Percentiles rank a stretch among this genome's conserved stretches.
These are phyloP conservation scores for Mixornis gularis DNA, from an alignment of 2,113 vertebrate species.

Conservation along the genomic window DNA sequence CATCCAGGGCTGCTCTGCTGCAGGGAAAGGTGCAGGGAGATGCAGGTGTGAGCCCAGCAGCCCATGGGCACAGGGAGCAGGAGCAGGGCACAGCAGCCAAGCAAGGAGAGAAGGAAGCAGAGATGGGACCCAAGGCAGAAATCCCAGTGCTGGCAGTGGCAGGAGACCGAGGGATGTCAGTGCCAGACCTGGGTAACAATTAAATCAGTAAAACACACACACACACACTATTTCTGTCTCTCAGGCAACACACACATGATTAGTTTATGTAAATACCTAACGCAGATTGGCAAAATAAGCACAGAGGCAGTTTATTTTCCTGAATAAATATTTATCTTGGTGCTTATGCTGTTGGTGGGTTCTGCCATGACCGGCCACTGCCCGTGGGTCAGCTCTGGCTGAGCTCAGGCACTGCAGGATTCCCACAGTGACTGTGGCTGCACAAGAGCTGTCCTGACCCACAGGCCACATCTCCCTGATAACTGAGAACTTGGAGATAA, in stretches of 20 bases:
- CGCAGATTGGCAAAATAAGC: constrained; percentile 19
- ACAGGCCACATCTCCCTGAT: neutral
- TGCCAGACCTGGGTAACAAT: neutral
- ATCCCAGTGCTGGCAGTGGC: neutral
- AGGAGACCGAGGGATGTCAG: rapidly evolving
- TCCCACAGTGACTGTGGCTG: neutral
- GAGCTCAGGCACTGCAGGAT: neutral
- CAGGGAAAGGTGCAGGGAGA: neutral
- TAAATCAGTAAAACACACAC: neutral
- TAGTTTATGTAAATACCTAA: constrained; percentile 51
- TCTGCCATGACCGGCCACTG: neutral
- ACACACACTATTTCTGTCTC: constrained; percentile 20
- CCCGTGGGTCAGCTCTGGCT: rapidly evolving
- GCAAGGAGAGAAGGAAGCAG: neutral
- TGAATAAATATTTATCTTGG: neutral
- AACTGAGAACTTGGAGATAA: neutral
- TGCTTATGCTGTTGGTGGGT: neutral
- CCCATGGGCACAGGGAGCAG: neutral
- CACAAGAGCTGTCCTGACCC: neutral
- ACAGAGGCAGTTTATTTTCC: neutral
- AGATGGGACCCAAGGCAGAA: neutral
- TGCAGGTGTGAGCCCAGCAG: no score
- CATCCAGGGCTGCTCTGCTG: neutral
- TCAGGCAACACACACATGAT: constrained; percentile 18
- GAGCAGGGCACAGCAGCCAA: neutral